phyloP scores from a whole-genome alignment of 2,888 invertebrate species.

The Thumatha senex region DNA sequence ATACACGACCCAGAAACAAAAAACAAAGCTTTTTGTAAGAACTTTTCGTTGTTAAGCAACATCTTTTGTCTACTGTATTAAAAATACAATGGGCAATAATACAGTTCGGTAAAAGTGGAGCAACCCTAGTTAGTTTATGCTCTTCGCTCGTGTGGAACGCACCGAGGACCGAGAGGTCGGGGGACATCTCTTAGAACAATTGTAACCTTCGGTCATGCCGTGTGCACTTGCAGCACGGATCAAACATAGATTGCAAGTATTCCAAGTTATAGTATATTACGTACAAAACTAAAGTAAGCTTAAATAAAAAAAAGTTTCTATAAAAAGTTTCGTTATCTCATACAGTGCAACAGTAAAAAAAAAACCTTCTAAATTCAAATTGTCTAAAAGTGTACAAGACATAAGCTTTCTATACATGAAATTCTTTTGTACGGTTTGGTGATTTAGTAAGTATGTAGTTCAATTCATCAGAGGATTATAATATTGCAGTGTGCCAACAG shows the following conservation, averaged over 20 bases:
- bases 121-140: slow-evolving; percentile 73
- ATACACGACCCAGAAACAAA: slow-evolving; percentile 35
- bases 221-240: slow-evolving; percentile 65
- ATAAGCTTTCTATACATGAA: slow-evolving; percentile 3
- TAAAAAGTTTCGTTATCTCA: neutral
- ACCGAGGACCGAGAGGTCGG: slow-evolving; percentile 40
- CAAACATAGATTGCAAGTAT: slow-evolving; percentile 78
- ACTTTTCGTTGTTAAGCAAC: slow-evolving; percentile 55
- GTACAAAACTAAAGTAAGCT: neutral
- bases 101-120: slow-evolving; percentile 58
- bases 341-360: neutral
- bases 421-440: neutral
- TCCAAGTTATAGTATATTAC: slow-evolving; percentile 11
- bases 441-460: slow-evolving; percentile 6
- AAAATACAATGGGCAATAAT: slow-evolving; percentile 73
- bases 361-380: neutral
- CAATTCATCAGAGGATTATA: slow-evolving; percentile 5
- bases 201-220: slow-evolving; percentile 70
- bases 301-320: neutral
- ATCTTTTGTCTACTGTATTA: slow-evolving; percentile 33
- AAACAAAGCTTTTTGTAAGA: slow-evolving; percentile 56
- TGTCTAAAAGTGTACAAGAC: neutral
- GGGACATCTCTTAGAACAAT: slow-evolving; percentile 43
- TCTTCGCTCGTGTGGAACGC: slow-evolving; percentile 68
- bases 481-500: slow-evolving; percentile 15